Evolutionary conservation across 2,888 invertebrate species (phyloP), one percentile per base, ranked within the genome.

Genomic region (Drosophila gaucha): DNA sequence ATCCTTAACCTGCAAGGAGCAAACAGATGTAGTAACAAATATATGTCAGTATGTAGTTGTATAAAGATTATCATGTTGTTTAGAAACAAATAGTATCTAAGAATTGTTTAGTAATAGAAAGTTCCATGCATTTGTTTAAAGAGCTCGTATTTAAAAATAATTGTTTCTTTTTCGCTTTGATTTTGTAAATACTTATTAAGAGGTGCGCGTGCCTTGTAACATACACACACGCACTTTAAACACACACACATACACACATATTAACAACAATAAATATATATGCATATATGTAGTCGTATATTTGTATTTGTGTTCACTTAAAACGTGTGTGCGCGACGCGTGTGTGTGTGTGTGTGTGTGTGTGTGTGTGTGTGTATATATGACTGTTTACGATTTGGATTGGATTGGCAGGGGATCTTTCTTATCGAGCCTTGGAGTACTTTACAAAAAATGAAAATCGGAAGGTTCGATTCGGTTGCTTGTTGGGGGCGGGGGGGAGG

Each of bases 1-100:
- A 88, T 89, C 89, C 89, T 89, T 89, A 89, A 89, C 89, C 89
- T 89, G 89, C 89, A 89, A 89, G 89, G 89, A 89, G 88, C 82
- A 90, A 89, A 86, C 84, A 88, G 85, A 85, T 76, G 74, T 83
- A 73, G 79, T 80, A 88, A 88, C 78, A 85, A 86, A 86, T 78
- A 78, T 73, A 82, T 73, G 87, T 83, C 78, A 67, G 65, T 83
- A 78, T 85, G 54, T 78, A 68, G 72, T 69, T 59, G 63, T 82
- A 82, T 74, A 86, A 77, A 76, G 67, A 64, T 63, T 60, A 55
- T 55, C 43, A 31, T 56, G 49, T 74, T 54, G 39, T 39, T 56
- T 36, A 22, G 22, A 50, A 71, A 74, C 64, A 73, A 68, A 56
- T 51, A 54, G 60, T 50, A 65, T 65, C 64, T 44, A 73, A 56